These are phyloP conservation scores for Nephrotoma guestfalica DNA, from an alignment of 2,888 invertebrate genomes.

Conservation along the genomic window DNA sequence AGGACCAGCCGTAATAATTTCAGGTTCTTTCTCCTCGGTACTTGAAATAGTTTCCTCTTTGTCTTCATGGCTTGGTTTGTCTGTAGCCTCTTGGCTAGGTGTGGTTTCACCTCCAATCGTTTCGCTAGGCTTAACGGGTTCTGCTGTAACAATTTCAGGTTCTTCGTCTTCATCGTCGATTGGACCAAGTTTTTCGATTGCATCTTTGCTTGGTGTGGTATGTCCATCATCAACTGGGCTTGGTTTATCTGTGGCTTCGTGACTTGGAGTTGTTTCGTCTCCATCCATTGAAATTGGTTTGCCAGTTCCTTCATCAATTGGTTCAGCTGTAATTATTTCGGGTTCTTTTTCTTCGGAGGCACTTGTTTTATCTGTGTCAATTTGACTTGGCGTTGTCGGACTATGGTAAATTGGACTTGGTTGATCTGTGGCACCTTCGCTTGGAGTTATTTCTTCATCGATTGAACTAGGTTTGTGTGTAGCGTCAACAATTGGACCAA, in stretches of 20 bases:
- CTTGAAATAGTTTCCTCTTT: neutral
- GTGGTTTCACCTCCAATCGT: neutral
- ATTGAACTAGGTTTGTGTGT: neutral
- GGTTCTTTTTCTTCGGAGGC: conserved; percentile 8
- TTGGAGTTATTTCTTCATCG: conserved; percentile 11
- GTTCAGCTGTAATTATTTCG: neutral
- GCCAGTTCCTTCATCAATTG: neutral
- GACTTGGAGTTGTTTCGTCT: conserved; percentile 2
- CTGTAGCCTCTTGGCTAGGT: neutral
- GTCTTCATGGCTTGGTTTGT: neutral
- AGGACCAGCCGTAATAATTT: neutral
- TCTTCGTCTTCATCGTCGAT: neutral
- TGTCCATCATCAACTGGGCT: conserved; percentile 5
- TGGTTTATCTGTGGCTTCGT: neutral
- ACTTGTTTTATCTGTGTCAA: neutral
- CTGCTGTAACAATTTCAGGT: neutral
- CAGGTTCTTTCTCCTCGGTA: neutral
- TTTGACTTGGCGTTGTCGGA: conserved; percentile 11
- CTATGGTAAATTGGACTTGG: conserved; percentile 10
- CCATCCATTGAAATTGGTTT: conserved; percentile 5
- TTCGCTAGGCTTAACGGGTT: neutral
- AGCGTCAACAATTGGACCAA: neutral
- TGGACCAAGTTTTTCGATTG: conserved; percentile 5
- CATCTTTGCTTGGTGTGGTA: neutral
- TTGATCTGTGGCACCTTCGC: conserved; percentile 12